Conservation (phyloP, 2,797 vertebrate species). For the Sphenodon punctatus region DNA sequence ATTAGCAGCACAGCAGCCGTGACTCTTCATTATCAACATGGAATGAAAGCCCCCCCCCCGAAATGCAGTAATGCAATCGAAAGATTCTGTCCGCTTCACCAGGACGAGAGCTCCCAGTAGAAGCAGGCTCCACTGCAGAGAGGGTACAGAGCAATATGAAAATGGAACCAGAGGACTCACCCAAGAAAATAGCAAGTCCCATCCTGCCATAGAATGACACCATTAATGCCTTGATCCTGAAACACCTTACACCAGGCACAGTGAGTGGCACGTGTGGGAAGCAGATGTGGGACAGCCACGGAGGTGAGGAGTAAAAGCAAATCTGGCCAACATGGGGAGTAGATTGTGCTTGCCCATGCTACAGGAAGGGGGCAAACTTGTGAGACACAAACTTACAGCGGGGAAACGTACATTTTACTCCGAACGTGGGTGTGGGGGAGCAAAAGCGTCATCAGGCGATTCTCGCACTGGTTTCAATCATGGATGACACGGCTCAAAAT, state of each 20-base stretch:
- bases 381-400: too few relatives aligned
- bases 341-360: too few relatives aligned
- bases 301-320: too few relatives aligned
- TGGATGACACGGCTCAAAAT: too few relatives aligned
- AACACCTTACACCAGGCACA: background rate
- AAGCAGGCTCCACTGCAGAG: background rate
- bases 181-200: background rate
- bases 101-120: background rate
- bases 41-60: background rate
- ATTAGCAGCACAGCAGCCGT: accelerated
- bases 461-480: too few relatives aligned
- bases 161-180: background rate
- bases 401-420: too few relatives aligned
- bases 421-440: too few relatives aligned
- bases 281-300: too few relatives aligned
- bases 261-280: background rate
- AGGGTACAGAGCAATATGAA: too few relatives aligned
- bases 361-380: too few relatives aligned
- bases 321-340: too few relatives aligned
- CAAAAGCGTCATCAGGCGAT: too few relatives aligned
- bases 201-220: background rate
- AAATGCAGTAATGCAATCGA: background rate
- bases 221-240: accelerated
- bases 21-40: background rate
- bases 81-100: background rate